Conservation (phyloP, 2,797 vertebrate genomes). For the Neosilurus hyrtlii region DNA sequence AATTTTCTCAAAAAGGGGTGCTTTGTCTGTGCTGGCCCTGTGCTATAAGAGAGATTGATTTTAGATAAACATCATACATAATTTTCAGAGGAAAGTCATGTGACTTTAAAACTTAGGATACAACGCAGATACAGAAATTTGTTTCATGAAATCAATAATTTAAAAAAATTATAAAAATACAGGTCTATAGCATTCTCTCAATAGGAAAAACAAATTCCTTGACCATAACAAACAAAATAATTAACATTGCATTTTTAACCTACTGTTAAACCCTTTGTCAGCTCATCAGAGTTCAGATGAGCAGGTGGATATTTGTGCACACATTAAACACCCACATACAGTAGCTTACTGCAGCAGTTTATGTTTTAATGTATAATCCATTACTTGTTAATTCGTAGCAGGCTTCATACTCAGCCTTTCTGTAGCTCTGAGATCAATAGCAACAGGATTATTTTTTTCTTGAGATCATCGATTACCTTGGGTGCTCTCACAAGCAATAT, state of each 20-base stretch:
- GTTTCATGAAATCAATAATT: not conserved
- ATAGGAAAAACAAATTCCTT: not conserved
- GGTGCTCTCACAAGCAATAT: conserved; percentile 49
- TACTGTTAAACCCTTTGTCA: not conserved
- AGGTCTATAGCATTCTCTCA: not conserved
- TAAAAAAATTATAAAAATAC: not conserved
- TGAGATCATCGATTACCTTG: conserved; percentile 49
- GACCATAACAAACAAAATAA: not conserved
- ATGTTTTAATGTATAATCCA: conserved; percentile 44
- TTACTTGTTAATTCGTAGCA: conserved; percentile 53
- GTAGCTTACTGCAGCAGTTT: conserved; percentile 18
- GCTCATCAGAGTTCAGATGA: not conserved
- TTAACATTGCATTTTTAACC: not conserved
- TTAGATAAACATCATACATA: conserved; percentile 44
- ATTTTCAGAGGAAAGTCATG: conserved; percentile 39
- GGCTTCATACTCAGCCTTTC: conserved; percentile 50
- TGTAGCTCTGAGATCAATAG: conserved; percentile 48
- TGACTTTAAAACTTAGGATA: conserved; percentile 22
- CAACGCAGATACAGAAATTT: conserved; percentile 16
- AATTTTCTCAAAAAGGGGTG: conserved; percentile 35
- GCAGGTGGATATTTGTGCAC: conserved; percentile 5
- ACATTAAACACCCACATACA: conserved; percentile 10
- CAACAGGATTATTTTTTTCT: conserved; percentile 57
- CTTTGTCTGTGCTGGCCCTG: conserved; percentile 27
- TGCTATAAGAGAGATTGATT: conserved; percentile 50